Conservation (phyloP, 2,113 vertebrate species). For the Ammodytes marinus region DNA sequence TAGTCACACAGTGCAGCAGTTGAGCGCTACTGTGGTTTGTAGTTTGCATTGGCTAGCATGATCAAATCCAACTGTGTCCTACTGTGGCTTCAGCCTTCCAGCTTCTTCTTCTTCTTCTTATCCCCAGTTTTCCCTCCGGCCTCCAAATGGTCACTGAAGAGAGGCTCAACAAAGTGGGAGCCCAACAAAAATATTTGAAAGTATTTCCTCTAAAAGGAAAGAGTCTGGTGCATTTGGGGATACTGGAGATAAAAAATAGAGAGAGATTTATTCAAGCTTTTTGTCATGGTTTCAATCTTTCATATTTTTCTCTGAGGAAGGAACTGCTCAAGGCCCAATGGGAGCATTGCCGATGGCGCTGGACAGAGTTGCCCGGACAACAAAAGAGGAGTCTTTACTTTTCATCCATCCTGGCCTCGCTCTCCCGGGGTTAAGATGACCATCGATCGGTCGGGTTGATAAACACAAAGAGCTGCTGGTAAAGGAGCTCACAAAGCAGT, state of each 20-base stretch:
- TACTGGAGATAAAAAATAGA: conserved; percentile 22
- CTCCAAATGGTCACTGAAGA: conserved; percentile 60
- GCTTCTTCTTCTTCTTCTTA: conserved; percentile 49
- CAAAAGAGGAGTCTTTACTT: conserved; percentile 72
- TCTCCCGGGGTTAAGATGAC: conserved; percentile 69
- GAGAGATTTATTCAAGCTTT: conserved; percentile 69
- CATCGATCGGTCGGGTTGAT: conserved; percentile 78
- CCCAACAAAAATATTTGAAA: conserved; percentile 69
- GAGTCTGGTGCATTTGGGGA: conserved; percentile 42
- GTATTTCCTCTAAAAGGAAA: conserved; percentile 53
- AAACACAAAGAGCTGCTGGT: conserved; percentile 75
- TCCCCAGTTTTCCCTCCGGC: conserved; percentile 51
- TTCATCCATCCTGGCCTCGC: conserved; percentile 62
- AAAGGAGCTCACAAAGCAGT: conserved; percentile 54
- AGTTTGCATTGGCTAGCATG: conserved; percentile 56
- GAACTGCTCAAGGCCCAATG: conserved; percentile 18
- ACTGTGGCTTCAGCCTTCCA: conserved; percentile 30
- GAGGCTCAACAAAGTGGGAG: conserved; percentile 67
- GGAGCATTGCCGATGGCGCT: conserved; percentile 58
- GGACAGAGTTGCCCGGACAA: conserved; percentile 59
- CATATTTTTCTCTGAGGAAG: conserved; percentile 45
- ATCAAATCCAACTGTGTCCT: conserved; percentile 65
- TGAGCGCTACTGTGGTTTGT: conserved; percentile 38
- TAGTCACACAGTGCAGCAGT: conserved; percentile 12
- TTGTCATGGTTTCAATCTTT: conserved; percentile 58